Evolutionary conservation across 2,113 vertebrate genomes (phyloP), one percentile per base, ranked within the genome.

Genomic region (Picathartes gymnocephalus): DNA sequence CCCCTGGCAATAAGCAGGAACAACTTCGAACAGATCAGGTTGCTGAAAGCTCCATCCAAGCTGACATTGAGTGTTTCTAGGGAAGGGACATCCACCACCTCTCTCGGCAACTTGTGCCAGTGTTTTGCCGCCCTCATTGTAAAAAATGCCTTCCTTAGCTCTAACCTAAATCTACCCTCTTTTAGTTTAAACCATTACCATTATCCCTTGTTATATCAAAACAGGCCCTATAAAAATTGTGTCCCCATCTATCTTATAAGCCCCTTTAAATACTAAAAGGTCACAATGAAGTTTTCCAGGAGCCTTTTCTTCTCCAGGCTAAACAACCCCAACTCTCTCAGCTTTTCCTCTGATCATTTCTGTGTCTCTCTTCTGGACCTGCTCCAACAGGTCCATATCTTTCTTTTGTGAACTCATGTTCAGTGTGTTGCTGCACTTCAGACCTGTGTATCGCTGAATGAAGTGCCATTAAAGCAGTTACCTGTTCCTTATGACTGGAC

Each of bases 241-340:
- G 40, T 71, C 39, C 8, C 27, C 15, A 11, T 39, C 69, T 30
- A 4, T 66, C 13, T 56, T 72, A 30, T 14, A 51, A 51, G 11
- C 7, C 19, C 3, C 7, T n/a, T 53, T 33, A 68, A 35, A 9
- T 50, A 47, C 25, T 58, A 31, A 18, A 42, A 48, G 31, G 17
- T 16, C 0, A 0, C n/a, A 15, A 1, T 62, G 65, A 53, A 61
- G 23, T 79, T 5, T 91, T 20, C 25, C 19, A 13, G 11, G 11
- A 56, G 7, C 65, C 37, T 66, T 65, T 25, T 60, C 11, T 66
- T 82, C 35, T 79, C 16, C 31, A 31, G 24, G 35, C 21, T 54
- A 20, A 84, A 44, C 15, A 84, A 25, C 13, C 6, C 13, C 22
- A 71, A 2, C 11, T 54, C 4, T 53, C 61, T 76, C n/a, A 76